Conservation (phyloP, 2,113 vertebrate genomes). For the Tragelaphus imberbis region DNA sequence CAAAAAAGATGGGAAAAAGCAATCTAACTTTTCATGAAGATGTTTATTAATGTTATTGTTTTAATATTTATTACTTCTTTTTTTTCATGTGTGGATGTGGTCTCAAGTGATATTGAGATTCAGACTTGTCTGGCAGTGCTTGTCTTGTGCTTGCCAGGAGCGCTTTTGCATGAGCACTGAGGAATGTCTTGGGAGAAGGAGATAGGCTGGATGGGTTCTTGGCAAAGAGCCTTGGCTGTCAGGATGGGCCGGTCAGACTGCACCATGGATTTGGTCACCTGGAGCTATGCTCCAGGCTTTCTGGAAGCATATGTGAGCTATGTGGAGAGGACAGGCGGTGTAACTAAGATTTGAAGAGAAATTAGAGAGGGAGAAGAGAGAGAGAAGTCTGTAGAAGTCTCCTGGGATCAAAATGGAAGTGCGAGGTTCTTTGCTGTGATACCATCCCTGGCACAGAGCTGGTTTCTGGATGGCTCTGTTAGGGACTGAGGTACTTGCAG, state of each 20-base stretch:
- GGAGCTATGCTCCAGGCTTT: neutral
- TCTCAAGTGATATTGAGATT: neutral
- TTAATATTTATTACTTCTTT: neutral
- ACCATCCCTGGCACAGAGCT: neutral
- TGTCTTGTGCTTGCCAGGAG: neutral
- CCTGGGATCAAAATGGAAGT: neutral
- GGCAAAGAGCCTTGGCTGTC: neutral
- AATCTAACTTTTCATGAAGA: neutral
- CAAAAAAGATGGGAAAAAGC: neutral
- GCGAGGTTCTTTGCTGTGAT: neutral
- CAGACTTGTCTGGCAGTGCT: conserved; percentile 1
- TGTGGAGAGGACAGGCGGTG: neutral
- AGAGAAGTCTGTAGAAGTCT: neutral
- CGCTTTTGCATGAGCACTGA: neutral
- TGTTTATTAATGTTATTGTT: neutral
- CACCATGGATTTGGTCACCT: neutral
- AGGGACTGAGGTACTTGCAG: neutral
- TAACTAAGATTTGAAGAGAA: neutral
- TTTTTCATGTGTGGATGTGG: neutral
- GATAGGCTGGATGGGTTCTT: neutral
- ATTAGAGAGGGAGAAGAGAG: neutral
- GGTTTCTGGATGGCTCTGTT: neutral
- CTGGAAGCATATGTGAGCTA: neutral
- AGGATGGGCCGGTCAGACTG: neutral
- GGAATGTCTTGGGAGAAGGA: neutral